A percentile compares a stretch with the other conserved stretches of the same genome.
Conservation (phyloP, 2,113 vertebrate genomes). For the Hippocampus zosterae region DNA sequence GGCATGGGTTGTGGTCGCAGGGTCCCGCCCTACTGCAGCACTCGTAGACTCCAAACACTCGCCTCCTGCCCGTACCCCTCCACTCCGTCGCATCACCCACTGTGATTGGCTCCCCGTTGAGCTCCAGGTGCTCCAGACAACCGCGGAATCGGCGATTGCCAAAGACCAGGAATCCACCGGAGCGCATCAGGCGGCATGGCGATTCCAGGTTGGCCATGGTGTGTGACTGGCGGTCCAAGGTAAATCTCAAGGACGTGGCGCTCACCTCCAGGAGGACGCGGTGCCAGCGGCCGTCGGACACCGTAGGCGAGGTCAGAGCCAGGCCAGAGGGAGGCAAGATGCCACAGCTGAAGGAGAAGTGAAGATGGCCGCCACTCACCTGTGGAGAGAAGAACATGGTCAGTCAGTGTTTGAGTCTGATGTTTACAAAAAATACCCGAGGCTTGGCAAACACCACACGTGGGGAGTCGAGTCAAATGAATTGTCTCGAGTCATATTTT, state of each 20-base stretch:
- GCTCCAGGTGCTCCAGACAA: slow-evolving; percentile 79
- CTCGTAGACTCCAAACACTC: slow-evolving; percentile 73
- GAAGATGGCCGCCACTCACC: slow-evolving; percentile 74
- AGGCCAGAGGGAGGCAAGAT: slow-evolving; percentile 55
- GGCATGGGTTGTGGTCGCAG: slow-evolving; percentile 77
- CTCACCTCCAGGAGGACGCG: slow-evolving; percentile 79
- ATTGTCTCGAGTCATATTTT: too few relatives aligned
- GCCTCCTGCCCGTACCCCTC: slow-evolving; percentile 56
- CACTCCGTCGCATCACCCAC: slow-evolving; percentile 45
- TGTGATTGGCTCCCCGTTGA: slow-evolving; percentile 74
- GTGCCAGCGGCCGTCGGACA: slow-evolving; percentile 83
- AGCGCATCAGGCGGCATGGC: slow-evolving; percentile 65
- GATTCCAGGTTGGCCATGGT: slow-evolving; percentile 57
- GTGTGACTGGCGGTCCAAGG: slow-evolving; percentile 66
- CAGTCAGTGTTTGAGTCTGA: not conserved
- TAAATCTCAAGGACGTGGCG: slow-evolving; percentile 64
- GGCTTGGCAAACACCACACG: too few relatives aligned
- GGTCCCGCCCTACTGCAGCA: slow-evolving; percentile 70
- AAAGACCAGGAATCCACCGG: slow-evolving; percentile 72
- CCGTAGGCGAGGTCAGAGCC: slow-evolving; percentile 31
- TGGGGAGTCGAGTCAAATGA: too few relatives aligned
- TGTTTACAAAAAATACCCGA: too few relatives aligned
- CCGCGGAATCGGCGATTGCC: slow-evolving; percentile 76
- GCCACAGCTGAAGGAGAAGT: slow-evolving; percentile 76
- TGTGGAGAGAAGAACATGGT: slow-evolving; percentile 50